A percentile compares a stretch with the other conserved stretches of the same genome.
Conservation (phyloP, 2,113 vertebrate genomes). For the Hirundichthys speculiger region DNA sequence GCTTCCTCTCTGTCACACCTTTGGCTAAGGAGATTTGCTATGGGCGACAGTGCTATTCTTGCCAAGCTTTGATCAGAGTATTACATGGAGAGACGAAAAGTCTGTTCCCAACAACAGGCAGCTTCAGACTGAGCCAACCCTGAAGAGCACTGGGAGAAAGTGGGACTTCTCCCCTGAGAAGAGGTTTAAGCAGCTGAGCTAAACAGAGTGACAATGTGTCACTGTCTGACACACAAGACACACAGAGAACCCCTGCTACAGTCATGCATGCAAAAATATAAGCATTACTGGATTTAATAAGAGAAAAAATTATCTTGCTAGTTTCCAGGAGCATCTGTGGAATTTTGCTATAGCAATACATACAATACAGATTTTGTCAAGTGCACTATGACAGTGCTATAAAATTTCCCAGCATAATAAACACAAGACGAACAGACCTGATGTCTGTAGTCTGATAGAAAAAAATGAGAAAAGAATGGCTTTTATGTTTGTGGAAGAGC, state of each 20-base stretch:
- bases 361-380: background rate
- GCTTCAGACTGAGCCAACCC: constrained; percentile 40
- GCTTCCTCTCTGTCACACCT: constrained; percentile 45
- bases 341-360: background rate
- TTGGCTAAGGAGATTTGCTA: constrained; percentile 46
- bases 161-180: constrained; percentile 65
- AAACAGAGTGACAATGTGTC: constrained; percentile 37
- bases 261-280: background rate
- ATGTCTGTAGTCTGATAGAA: constrained; percentile 34
- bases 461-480: constrained; percentile 32
- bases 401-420: too few species aligned
- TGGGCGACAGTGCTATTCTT: constrained; percentile 56
- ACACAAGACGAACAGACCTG: constrained; percentile 5
- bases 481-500: constrained; percentile 48
- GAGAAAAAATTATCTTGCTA: background rate
- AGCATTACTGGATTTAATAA: background rate
- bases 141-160: constrained; percentile 44
- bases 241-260: constrained; percentile 11
- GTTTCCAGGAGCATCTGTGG: background rate
- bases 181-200: constrained; percentile 48
- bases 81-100: constrained; percentile 42
- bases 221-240: constrained; percentile 13
- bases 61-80: constrained; percentile 62
- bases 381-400: too few species aligned
- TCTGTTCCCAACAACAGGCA: constrained; percentile 38